Evolutionary conservation across 2,888 invertebrate species (phyloP).

Genomic region (Melolontha melolontha): DNA sequence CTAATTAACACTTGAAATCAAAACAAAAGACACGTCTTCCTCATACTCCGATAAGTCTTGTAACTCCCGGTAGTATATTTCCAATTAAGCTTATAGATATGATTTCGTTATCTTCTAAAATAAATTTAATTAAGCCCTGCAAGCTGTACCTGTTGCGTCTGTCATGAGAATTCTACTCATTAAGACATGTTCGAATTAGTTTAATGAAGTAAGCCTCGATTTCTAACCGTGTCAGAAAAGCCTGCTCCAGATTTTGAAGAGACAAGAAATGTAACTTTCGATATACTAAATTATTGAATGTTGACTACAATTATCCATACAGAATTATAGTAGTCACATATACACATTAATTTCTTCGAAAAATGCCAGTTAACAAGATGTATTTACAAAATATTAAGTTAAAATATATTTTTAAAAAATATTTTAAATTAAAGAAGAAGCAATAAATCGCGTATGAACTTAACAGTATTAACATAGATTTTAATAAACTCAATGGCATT

Average conservation of each 20-base stretch:
- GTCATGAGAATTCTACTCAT: constrained; percentile 36
- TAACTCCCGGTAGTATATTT: constrained; percentile 27
- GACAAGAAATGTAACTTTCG: too few species aligned
- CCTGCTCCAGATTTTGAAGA: neutral
- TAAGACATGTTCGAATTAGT: constrained; percentile 36
- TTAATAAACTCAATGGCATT: too few species aligned
- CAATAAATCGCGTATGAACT: too few species aligned
- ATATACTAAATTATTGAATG: too few species aligned
- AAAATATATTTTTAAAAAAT: too few species aligned
- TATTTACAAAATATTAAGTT: too few species aligned
- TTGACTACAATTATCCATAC: too few species aligned
- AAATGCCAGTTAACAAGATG: too few species aligned
- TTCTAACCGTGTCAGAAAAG: neutral
- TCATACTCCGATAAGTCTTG: constrained; percentile 23
- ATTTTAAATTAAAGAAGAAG: too few species aligned
- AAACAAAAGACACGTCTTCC: constrained; percentile 11
- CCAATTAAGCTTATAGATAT: constrained; percentile 29
- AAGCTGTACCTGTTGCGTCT: constrained; percentile 2
- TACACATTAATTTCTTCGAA: too few species aligned
- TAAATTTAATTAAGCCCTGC: constrained; percentile 28
- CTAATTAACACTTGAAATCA: constrained; percentile 34
- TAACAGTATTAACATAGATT: too few species aligned
- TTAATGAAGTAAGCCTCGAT: constrained; percentile 38
- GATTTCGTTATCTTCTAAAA: neutral
- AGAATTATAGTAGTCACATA: too few species aligned